These are phyloP conservation scores for Pangasianodon gigas DNA, from an alignment of 2,113 vertebrate species.

Conservation along the genomic window DNA sequence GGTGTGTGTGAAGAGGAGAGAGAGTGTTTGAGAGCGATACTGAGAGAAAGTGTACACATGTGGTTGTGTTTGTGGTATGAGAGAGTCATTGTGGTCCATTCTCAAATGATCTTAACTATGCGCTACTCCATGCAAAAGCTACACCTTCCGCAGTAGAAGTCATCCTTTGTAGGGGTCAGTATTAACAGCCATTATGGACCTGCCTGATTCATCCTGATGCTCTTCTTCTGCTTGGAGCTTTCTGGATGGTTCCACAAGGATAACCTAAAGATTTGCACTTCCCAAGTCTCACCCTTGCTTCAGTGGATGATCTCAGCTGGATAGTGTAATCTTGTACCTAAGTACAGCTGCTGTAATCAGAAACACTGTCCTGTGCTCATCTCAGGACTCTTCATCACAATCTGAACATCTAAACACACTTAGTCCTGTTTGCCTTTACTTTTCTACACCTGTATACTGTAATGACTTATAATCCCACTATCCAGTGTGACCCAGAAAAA, in stretches of 20 bases:
- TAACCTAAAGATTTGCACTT: not conserved
- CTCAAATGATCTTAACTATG: not conserved
- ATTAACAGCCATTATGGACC: not conserved
- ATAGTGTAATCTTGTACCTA: no score
- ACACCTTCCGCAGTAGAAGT: not conserved
- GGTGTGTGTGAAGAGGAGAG: conserved; percentile 26
- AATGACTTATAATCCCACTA: no score
- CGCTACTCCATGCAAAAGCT: not conserved
- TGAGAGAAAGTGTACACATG: not conserved
- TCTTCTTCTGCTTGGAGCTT: not conserved
- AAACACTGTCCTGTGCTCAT: not conserved
- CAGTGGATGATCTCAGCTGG: no score
- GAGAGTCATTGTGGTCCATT: not conserved
- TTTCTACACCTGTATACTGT: no score
- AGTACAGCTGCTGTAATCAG: not conserved
- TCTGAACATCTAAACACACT: not conserved
- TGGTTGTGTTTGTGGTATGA: not conserved
- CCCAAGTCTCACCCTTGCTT: no score
- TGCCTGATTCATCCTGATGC: not conserved
- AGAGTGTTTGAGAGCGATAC: not conserved
- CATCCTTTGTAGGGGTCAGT: not conserved
- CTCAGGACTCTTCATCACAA: not conserved
- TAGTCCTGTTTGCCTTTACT: no score
- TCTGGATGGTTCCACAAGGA: not conserved
- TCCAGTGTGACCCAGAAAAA: no score